Conservation (phyloP, 2,888 invertebrate species). For the Thera britannica region DNA sequence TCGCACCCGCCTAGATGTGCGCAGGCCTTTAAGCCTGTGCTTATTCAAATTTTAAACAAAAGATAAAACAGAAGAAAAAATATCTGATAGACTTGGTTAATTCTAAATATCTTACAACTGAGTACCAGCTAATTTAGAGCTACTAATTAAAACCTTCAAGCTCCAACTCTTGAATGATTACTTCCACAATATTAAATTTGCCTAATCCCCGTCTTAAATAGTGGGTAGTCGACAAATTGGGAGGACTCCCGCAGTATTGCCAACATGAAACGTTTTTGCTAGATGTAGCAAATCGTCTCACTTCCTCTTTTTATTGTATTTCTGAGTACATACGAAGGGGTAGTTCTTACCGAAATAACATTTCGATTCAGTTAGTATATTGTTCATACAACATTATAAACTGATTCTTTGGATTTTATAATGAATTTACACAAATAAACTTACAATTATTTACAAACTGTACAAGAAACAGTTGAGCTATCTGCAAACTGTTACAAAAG, state of each 20-base stretch:
- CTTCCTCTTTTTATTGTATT: neutral
- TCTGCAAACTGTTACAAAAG: too few species aligned
- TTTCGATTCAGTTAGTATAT: too few species aligned
- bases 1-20: too few species aligned
- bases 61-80: neutral
- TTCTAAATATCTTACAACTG: conserved; percentile 17
- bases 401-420: too few species aligned
- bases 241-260: conserved; percentile 48
- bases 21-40: too few species aligned
- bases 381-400: too few species aligned
- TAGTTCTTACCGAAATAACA: too few species aligned
- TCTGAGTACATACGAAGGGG: too few species aligned
- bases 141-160: conserved; percentile 28
- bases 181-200: conserved; percentile 51
- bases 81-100: conserved; percentile 1
- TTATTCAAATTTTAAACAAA: too few species aligned
- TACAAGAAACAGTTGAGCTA: too few species aligned
- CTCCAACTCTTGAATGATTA: conserved; percentile 30
- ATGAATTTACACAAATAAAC: too few species aligned
- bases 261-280: neutral
- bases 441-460: too few species aligned
- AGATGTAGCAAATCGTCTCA: conserved; percentile 4
- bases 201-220: conserved; percentile 50
- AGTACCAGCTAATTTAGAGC: conserved; percentile 3
- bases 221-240: conserved; percentile 57